Base-by-base conservation (phyloP, 2,888 invertebrate genomes). In the Loripinus fragilis region DNA sequence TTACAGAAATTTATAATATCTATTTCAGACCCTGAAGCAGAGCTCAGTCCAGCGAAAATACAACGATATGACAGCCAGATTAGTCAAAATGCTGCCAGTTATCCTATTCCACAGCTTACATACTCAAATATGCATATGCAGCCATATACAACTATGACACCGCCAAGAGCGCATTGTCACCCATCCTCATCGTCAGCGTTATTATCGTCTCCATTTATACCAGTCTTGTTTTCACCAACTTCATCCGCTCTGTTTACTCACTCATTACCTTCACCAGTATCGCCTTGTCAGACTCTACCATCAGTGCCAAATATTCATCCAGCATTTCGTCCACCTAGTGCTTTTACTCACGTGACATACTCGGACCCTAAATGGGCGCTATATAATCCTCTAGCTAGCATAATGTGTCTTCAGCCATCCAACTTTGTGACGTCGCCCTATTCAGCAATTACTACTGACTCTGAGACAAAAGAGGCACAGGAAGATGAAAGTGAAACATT, bases 351-450 rank as follows among this genome's bases (percentile, higher is more conserved):
- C 8, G 25, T 66, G 60, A 33, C 65, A 33, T 38, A 38, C 38
- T 38, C 38, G 12, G 76, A 76, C 52, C 65, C 66, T 20, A 71
- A 71, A 64, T 28, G 71, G 25, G 15, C 48, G 0, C 8, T 76
- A 17, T 76, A 71, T 33, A 71, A 67, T 25, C 76, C 76, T n/a
- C 30, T 76, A 10, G 30, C 67, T 0, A 71, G 55, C 66, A 48
- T 76, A 25, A 50, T 52, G 67, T 70, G 42, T 23, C 38, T 42
- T 15, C 73, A 66, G 25, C 20, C 52, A 25, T 41, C 55, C 3
- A 25, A 55, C 7, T 55, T 55, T 28, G 55, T 55, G 55, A 28
- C 55, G 7, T 55, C 55, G 25, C 55, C 55, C 2, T 55, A 55
- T 28, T 25, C 55, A 3, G 55, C 55, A 28, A 25, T 55, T 8